These are phyloP conservation scores for Caenorhabditis brenneri DNA, from an alignment of 1,140 invertebrate genomes.

Conservation along the genomic window DNA sequence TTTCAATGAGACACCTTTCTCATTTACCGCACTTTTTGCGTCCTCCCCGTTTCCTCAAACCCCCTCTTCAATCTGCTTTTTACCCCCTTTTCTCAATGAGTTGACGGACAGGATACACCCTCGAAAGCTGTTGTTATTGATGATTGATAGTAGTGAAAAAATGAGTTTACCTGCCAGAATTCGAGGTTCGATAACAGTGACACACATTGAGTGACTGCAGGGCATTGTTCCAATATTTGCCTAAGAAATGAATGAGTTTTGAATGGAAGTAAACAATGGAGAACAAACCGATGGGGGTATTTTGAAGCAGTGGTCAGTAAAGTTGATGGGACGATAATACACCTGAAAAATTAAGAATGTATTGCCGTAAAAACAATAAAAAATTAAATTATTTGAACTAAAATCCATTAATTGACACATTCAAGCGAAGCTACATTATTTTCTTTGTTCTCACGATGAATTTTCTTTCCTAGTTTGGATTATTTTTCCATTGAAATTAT, in stretches of 20 bases:
- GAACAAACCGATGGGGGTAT: conserved; percentile 43
- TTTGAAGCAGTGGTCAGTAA: conserved; percentile 66
- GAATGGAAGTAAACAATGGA: neutral
- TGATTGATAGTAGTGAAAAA: neutral
- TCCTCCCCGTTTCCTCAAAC: neutral
- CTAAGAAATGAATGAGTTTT: conserved; percentile 50
- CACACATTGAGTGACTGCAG: conserved; percentile 65
- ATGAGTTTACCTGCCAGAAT: conserved; percentile 61
- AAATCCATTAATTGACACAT: too few relatives aligned
- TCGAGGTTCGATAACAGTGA: conserved; percentile 66
- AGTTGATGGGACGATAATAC: conserved; percentile 67
- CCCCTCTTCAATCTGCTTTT: neutral
- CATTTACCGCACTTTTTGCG: conserved; percentile 29
- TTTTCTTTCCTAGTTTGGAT: too few relatives aligned
- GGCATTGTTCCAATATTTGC: conserved; percentile 56
- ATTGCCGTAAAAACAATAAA: neutral
- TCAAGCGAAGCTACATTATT: too few relatives aligned
- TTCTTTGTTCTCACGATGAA: too few relatives aligned
- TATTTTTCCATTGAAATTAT: neutral
- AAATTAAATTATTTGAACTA: too few relatives aligned
- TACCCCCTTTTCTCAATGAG: neutral
- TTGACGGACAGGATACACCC: conserved; percentile 20
- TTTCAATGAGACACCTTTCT: conserved; percentile 36
- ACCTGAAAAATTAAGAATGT: conserved; percentile 58
- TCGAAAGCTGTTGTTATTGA: neutral